Percentiles rank a stretch among this genome's conserved stretches.
phyloP scores from a whole-genome alignment of 2,888 invertebrate species.

The Oasisia sp. region DNA sequence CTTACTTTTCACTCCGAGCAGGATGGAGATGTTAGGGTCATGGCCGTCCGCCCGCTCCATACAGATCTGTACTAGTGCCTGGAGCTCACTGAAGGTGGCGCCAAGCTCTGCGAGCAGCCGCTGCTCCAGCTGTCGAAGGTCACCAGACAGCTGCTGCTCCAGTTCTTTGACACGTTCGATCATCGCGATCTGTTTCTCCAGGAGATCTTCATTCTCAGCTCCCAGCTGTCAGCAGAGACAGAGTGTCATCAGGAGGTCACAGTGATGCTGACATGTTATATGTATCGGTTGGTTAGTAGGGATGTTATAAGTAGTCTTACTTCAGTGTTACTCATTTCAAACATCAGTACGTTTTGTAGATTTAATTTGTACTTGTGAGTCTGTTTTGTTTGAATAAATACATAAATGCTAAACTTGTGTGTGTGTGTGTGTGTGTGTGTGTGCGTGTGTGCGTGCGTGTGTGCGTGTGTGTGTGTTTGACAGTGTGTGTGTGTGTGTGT shows the following conservation, averaged over 20 bases:
- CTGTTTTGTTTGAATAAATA: too few species aligned
- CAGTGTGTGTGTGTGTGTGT: too few species aligned
- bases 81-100: slow-evolving; percentile 56
- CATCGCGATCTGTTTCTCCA: slow-evolving; percentile 53
- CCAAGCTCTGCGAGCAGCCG: slow-evolving; percentile 55
- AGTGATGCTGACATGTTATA: neutral
- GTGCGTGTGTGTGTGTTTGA: too few species aligned
- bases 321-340: too few species aligned
- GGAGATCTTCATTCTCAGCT: slow-evolving; percentile 55
- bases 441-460: too few species aligned
- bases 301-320: too few species aligned
- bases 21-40: slow-evolving; percentile 58
- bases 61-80: slow-evolving; percentile 57
- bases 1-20: slow-evolving; percentile 57
- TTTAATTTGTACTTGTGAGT: too few species aligned
- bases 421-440: too few species aligned
- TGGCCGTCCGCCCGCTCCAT: slow-evolving; percentile 57
- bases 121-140: slow-evolving; percentile 50
- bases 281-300: too few species aligned
- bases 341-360: too few species aligned
- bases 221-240: slow-evolving; percentile 47
- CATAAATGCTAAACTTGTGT: too few species aligned
- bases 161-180: slow-evolving; percentile 52
- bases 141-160: slow-evolving; percentile 49
- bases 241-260: neutral